Evolutionary conservation across 2,797 vertebrate species (phyloP).

Genomic region (Enoplosus armatus): DNA sequence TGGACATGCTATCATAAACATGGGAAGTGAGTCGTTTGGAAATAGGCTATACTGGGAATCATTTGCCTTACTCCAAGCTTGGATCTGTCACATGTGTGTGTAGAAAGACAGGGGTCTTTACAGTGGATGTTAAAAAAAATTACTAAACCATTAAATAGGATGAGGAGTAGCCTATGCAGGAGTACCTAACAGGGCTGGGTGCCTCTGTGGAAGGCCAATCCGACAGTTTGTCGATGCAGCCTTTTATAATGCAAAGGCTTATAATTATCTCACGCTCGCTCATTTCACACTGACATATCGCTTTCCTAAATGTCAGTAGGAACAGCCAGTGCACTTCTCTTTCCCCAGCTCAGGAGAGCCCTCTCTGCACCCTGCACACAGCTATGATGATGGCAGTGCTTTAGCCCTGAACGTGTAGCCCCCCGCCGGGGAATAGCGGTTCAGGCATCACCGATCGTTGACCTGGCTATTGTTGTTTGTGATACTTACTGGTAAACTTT

Average conservation of each 20-base stretch:
- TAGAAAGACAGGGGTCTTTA: slow-evolving; percentile 57
- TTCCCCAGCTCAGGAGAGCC: slow-evolving; percentile 79
- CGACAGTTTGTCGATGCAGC: slow-evolving; percentile 88
- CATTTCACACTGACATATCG: slow-evolving; percentile 90
- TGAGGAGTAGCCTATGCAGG: slow-evolving; percentile 74
- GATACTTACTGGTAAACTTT: slow-evolving; percentile 99
- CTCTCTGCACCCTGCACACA: slow-evolving; percentile 86
- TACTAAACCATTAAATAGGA: slow-evolving; percentile 80
- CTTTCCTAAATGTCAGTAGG: slow-evolving; percentile 95
- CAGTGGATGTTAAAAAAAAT: slow-evolving; percentile 67
- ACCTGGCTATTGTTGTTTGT: slow-evolving; percentile 98
- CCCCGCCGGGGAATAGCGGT: slow-evolving; percentile 86
- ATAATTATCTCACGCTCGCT: slow-evolving; percentile 93
- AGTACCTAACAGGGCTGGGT: slow-evolving; percentile 73
- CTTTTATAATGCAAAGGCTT: slow-evolving; percentile 91
- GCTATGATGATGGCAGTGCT: slow-evolving; percentile 86
- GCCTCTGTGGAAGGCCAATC: slow-evolving; percentile 78
- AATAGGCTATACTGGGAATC: slow-evolving; percentile 34
- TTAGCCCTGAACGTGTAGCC: slow-evolving; percentile 78
- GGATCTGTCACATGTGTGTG: slow-evolving; percentile 38
- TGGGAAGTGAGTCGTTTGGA: slow-evolving; percentile 55
- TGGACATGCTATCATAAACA: slow-evolving; percentile 60
- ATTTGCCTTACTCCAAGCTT: slow-evolving; percentile 24
- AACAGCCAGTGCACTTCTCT: slow-evolving; percentile 80
- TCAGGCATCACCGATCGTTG: slow-evolving; percentile 94